These are phyloP conservation scores for Hystrix brachyura DNA, from an alignment of 2,113 vertebrate genomes.

Conservation along the genomic window DNA sequence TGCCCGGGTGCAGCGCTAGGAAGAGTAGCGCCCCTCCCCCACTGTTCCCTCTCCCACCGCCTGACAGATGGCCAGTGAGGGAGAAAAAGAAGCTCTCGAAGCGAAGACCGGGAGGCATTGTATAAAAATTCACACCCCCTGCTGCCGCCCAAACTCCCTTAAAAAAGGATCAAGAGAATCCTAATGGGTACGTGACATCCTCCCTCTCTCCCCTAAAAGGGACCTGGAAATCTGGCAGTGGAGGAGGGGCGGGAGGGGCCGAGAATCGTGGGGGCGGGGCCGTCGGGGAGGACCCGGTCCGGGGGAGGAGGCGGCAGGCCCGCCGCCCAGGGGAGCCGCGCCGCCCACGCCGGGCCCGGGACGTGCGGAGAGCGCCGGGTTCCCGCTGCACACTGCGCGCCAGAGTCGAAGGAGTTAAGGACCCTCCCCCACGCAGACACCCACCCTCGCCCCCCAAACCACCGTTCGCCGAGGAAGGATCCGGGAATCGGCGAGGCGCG, in stretches of 20 bases:
- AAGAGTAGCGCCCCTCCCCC: neutral
- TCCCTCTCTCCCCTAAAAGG: constrained; percentile 81
- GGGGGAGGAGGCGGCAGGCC: neutral
- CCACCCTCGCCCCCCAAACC: constrained; percentile 12
- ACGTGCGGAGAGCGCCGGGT: constrained; percentile 6
- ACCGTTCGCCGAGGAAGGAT: constrained; percentile 22
- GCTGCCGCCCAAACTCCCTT: constrained; percentile 83
- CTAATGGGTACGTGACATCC: constrained; percentile 81
- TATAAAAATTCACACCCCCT: constrained; percentile 84
- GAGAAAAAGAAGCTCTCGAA: constrained; percentile 66
- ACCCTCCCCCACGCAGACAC: constrained; percentile 50
- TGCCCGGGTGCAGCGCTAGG: constrained; percentile 21
- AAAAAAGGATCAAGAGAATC: constrained; percentile 84
- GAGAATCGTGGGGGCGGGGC: constrained; percentile 51
- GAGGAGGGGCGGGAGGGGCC: constrained; percentile 53
- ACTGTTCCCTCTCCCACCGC: constrained; percentile 59
- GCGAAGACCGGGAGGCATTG: constrained; percentile 78
- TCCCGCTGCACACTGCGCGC: constrained; percentile 34
- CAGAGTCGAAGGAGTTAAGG: constrained; percentile 83
- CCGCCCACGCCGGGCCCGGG: constrained; percentile 15
- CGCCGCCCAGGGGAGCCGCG: neutral
- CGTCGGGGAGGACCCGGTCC: neutral
- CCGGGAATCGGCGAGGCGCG: constrained; percentile 53
- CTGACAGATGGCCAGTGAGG: constrained; percentile 81
- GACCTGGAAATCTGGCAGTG: constrained; percentile 77